These are phyloP conservation scores for Ceriagrion tenellum DNA, from an alignment of 2,888 invertebrate species.

Conservation along the genomic window DNA sequence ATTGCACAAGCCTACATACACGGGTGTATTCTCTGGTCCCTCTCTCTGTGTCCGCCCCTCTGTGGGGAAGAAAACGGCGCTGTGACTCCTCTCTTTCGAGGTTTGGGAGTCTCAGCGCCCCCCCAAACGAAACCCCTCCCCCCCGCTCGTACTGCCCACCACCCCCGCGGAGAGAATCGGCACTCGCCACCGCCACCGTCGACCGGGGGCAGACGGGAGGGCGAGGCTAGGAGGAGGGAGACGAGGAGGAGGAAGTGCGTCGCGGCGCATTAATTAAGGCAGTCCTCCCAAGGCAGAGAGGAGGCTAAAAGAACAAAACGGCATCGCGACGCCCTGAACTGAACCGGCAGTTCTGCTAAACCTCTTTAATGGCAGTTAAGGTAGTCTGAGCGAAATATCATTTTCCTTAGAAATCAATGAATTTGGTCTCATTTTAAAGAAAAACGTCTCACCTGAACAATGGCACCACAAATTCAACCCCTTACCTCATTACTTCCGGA, in stretches of 20 bases:
- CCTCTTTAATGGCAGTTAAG: neutral
- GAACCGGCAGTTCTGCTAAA: neutral
- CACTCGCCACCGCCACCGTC: neutral
- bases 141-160: no score
- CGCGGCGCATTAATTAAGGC: constrained; percentile 20
- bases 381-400: no score
- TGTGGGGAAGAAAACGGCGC: no score
- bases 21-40: no score
- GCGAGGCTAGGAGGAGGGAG: neutral
- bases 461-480: no score
- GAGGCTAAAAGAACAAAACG: neutral
- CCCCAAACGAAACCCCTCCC: no score
- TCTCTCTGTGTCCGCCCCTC: neutral
- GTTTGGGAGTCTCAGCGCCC: neutral
- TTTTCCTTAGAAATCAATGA: no score
- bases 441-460: no score
- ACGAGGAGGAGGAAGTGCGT: neutral
- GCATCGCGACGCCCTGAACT: neutral
- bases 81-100: neutral
- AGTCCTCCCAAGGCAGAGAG: no score
- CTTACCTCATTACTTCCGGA: no score
- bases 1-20: no score
- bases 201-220: neutral
- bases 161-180: neutral
- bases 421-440: no score